Conservation (phyloP, 1,140 invertebrate genomes). For the Euwallacea fornicatus region DNA sequence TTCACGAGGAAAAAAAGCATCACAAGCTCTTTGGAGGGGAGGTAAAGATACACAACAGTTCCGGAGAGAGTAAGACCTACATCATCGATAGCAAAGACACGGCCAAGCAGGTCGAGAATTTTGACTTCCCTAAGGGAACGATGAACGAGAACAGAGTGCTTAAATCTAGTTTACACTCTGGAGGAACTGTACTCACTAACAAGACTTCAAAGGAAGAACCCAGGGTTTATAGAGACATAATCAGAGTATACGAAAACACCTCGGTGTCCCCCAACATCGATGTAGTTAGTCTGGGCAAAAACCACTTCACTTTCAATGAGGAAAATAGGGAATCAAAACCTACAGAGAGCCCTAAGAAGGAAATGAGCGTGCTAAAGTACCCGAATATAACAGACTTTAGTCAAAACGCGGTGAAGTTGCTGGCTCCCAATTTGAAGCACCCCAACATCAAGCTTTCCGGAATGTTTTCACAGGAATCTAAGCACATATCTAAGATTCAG, state of each 20-base stretch:
- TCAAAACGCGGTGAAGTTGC: constrained; percentile 50
- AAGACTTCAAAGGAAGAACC: constrained; percentile 41
- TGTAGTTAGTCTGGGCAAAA: constrained; percentile 38
- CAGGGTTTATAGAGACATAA: constrained; percentile 39
- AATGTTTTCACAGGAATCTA: constrained; percentile 9
- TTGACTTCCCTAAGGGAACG: constrained; percentile 45
- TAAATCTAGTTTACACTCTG: constrained; percentile 72
- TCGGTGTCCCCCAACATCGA: constrained; percentile 43
- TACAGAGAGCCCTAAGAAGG: background rate
- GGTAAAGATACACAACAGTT: constrained; percentile 63
- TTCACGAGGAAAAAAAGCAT: constrained; percentile 51
- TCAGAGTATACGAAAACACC: constrained; percentile 46
- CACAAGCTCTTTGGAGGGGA: constrained; percentile 78
- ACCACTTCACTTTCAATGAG: constrained; percentile 36
- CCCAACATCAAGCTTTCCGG: constrained; percentile 43
- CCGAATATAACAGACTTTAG: constrained; percentile 52
- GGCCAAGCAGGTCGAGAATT: constrained; percentile 35
- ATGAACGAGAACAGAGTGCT: constrained; percentile 59
- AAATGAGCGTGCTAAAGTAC: constrained; percentile 39
- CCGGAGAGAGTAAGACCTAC: constrained; percentile 69
- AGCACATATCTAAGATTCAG: constrained; percentile 1
- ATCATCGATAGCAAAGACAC: constrained; percentile 63
- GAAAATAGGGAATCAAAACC: background rate
- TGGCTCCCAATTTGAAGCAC: constrained; percentile 52
- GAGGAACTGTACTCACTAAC: constrained; percentile 68